Conservation (phyloP, 2,888 invertebrate species). For the Agrotis exclamationis region DNA sequence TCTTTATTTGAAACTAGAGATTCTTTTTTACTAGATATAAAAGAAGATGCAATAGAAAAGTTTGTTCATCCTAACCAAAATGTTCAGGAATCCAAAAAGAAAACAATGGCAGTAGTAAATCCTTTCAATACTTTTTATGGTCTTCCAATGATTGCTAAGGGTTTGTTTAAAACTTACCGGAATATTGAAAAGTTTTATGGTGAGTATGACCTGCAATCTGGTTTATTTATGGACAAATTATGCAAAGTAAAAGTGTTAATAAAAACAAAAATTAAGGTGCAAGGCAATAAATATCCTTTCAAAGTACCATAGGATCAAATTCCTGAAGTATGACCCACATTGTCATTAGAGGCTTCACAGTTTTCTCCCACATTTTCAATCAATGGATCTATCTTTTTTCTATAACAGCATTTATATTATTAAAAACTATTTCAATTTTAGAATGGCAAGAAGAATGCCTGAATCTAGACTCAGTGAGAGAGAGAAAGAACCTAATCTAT, state of each 20-base stretch:
- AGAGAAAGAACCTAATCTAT: constrained; percentile 96
- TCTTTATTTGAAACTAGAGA: constrained; percentile 83
- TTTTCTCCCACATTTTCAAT: neutral
- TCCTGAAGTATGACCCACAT: too few relatives aligned
- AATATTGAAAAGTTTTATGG: constrained; percentile 96
- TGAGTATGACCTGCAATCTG: constrained; percentile 78
- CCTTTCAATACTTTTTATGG: constrained; percentile 93
- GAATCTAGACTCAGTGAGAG: constrained; percentile 93
- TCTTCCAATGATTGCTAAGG: constrained; percentile 93
- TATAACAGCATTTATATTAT: neutral
- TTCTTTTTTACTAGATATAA: constrained; percentile 84
- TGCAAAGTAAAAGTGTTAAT: neutral
- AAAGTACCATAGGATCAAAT: too few relatives aligned
- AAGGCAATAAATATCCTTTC: too few relatives aligned
- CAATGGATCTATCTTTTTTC: neutral
- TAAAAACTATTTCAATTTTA: constrained; percentile 72
- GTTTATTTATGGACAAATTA: neutral
- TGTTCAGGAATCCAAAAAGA: constrained; percentile 40
- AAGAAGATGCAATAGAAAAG: constrained; percentile 76
- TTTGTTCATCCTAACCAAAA: constrained; percentile 52
- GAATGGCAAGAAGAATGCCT: constrained; percentile 99
- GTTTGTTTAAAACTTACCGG: constrained; percentile 94
- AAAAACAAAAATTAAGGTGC: too few relatives aligned
- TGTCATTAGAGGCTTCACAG: neutral
- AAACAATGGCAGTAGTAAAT: constrained; percentile 41